Conservation (phyloP, 2,888 invertebrate species). For the Cantharis flavilabris region DNA sequence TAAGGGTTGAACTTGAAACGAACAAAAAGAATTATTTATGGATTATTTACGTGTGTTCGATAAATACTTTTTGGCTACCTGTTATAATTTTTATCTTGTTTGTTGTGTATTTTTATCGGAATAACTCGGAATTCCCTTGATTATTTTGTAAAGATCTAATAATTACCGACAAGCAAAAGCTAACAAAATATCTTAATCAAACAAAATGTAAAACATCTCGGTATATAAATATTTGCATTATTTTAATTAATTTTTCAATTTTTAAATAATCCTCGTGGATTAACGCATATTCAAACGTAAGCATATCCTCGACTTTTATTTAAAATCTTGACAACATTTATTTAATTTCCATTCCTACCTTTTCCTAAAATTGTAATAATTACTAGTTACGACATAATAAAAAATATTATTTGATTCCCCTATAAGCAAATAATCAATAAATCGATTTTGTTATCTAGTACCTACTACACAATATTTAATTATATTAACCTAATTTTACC, state of each 20-base stretch:
- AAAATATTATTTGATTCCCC: not conserved
- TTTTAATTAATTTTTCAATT: not conserved
- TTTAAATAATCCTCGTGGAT: not conserved
- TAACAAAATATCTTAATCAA: not conserved
- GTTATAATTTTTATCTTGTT: not conserved
- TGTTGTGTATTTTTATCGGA: not conserved
- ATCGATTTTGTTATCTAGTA: not conserved
- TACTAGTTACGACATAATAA: not conserved
- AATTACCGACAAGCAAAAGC: not conserved
- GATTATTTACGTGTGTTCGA: slow-evolving; percentile 19
- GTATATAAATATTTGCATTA: not conserved
- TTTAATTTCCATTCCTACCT: not conserved
- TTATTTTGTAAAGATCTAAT: not conserved
- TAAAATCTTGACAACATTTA: not conserved
- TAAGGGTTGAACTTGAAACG: slow-evolving; percentile 35
- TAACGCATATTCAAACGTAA: not conserved
- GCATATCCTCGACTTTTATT: not conserved
- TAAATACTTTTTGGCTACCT: slow-evolving; percentile 1
- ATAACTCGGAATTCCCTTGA: not conserved
- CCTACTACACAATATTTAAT: not conserved
- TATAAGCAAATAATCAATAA: not conserved
- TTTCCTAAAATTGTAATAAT: not conserved
- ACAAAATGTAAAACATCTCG: not conserved
- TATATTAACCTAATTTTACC: not conserved
- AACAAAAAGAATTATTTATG: slow-evolving; percentile 23